Conservation (phyloP, 1,140 invertebrate genomes). For the Dermatophagoides farinae region DNA sequence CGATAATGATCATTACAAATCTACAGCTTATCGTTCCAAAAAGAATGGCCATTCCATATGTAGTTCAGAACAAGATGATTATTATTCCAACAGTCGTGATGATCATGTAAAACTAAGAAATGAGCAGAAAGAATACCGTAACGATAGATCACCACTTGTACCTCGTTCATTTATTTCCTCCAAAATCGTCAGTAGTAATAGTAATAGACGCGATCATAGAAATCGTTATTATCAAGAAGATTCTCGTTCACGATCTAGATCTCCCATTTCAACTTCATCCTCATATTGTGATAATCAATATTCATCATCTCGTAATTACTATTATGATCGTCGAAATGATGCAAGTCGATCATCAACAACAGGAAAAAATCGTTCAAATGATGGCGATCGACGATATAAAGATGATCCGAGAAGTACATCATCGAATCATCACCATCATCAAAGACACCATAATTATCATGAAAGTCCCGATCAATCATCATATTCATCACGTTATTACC, state of each 20-base stretch:
- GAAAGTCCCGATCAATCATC: background rate
- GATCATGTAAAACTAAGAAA: no score
- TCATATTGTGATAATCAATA: background rate
- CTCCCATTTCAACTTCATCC: background rate
- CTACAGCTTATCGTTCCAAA: background rate
- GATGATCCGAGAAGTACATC: background rate
- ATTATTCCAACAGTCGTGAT: background rate
- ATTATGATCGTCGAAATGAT: background rate
- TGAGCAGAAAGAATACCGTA: background rate
- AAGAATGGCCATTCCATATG: background rate
- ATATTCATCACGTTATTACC: background rate
- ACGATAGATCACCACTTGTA: background rate
- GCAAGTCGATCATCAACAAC: no score
- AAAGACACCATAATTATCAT: background rate
- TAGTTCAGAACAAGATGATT: background rate
- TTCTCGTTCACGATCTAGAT: background rate
- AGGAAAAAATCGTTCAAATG: background rate
- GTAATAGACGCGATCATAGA: background rate
- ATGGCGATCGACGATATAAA: background rate
- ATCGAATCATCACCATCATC: background rate
- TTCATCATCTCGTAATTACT: background rate
- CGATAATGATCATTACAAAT: background rate
- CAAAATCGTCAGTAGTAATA: background rate
- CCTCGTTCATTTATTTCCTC: slow-evolving; percentile 1
- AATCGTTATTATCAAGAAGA: background rate